Evolutionary conservation across 2,888 invertebrate genomes (phyloP), one percentile per base, ranked within the genome.

Genomic region (Eupithecia insigniata): DNA sequence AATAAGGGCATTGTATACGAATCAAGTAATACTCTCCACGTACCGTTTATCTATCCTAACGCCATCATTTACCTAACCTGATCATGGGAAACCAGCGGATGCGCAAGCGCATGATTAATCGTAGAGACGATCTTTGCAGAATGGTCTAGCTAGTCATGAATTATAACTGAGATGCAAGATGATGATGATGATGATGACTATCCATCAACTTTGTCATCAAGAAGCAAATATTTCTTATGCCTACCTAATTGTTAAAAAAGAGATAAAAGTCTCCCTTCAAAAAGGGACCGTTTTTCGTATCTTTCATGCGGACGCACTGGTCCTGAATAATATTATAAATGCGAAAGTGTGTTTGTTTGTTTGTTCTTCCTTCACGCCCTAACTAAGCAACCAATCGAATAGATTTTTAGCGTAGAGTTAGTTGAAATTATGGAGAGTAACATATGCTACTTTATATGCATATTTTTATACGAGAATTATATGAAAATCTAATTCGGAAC

Each of bases 1-100:
- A 61, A 46, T 70, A 71, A 62, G 51, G 70, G 39, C 61, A n/a
- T 12, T 34, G 64, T 69, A 69, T 51, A 69, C 69, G n/a, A 8
- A 36, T 8, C 26, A 16, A 55, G n/a, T 46, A n/a, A 51, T 26
- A 55, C 51, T 55, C 0, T 55, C 55, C 55, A 55, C 22, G 3
- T 14, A 55, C 12, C 26, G 26, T 12, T 12, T 55, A 55, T 12
- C 22, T 55, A 55, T 22, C 26, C 5, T 14, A 36, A 36, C 36
- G 26, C 26, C 26, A 26, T 55, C 55, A 55, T 55, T 26, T 55
- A 55, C 12, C 26, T 14, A 55, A 55, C 22, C 5, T 55, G 26
- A 26, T 26, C 26, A 26, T 12, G 14, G 22, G 26, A 55, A 12
- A 55, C 14, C 12, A 22, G 55, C 3, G 22, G 22, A 51, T 51